Evolutionary conservation across 2,888 invertebrate genomes (phyloP).

Genomic region (Cremastinae sp.): DNA sequence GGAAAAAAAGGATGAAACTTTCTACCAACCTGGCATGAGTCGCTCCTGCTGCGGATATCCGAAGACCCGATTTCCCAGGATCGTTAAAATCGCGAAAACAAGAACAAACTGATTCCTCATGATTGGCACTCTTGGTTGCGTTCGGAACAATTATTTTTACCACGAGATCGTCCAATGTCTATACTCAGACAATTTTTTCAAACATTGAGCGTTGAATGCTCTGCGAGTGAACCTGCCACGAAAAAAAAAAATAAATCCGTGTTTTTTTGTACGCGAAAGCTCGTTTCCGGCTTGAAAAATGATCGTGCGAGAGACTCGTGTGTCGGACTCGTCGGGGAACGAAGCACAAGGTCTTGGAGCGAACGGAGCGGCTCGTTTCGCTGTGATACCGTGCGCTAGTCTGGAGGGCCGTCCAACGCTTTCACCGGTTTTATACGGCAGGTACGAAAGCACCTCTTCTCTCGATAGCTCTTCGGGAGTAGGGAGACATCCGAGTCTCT

Average conservation of each 20-base stretch:
- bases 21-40: constrained; percentile 73
- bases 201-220: not conserved
- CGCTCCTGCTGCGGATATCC: constrained; percentile 77
- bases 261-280: constrained; percentile 24
- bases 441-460: constrained; percentile 76
- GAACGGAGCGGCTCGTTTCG: constrained; percentile 72
- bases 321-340: constrained; percentile 16
- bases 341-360: constrained; percentile 43
- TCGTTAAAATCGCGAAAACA: constrained; percentile 64
- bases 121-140: constrained; percentile 57
- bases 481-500: constrained; percentile 59
- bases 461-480: constrained; percentile 56
- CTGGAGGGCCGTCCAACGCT: constrained; percentile 78
- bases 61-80: constrained; percentile 70
- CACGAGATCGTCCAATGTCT: not conserved
- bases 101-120: constrained; percentile 62
- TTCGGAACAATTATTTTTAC: constrained; percentile 16
- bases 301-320: constrained; percentile 21
- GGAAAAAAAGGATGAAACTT: constrained; percentile 20
- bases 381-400: constrained; percentile 77
- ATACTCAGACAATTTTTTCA: no score
- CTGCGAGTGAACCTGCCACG: not conserved
- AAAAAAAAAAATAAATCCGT: constrained; percentile 2
- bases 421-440: constrained; percentile 79
- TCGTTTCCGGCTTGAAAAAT: constrained; percentile 32